Evolutionary conservation across 1,140 invertebrate species (phyloP), one percentile per base, ranked within the genome.

Genomic region (Cyclina sinensis): DNA sequence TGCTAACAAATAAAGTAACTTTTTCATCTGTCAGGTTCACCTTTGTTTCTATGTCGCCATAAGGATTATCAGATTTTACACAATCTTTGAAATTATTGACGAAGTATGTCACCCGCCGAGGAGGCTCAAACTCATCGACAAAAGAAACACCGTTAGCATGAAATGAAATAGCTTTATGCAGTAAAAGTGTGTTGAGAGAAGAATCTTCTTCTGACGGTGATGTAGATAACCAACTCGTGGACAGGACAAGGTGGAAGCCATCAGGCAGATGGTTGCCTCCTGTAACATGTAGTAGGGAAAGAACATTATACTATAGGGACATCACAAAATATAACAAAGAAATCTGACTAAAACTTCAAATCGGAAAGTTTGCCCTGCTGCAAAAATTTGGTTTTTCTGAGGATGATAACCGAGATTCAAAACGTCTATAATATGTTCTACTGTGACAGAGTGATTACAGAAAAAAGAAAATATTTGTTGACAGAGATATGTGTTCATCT

Each of bases 21-120:
- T n/a, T 43, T n/a, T n/a, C n/a, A n/a, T n/a, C n/a, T 51, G 48
- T 14, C 35, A 16, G 30, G 27, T 5, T 48, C 39, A 82, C 80
- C 80, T 82, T 35, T 11, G 68, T 62, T 24, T 65, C 30, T n/a
- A 16, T 35, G 2, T 59, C 80, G 39, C 46, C 57, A 24, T 35
- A 14, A 3, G 27, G n/a, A 16, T 82, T 30, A n/a, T 59, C 80
- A 65, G n/a, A 51, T 48, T 51, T 81, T 32, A 21, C 32, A 35
- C 35, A 24, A 32, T 46, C 39, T 7, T 70, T 85, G 54, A 89
- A 80, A 78, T 57, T 70, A 68, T 89, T 89, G 46, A 90, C 43
- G 27, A 89, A 54, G 62, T 90, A 90, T 21, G 90, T 90, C 16
- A 68, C 59, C 14, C 57, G 57, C 32, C 90, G 30, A 27, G 86